Conservation (phyloP, 2,888 invertebrate genomes). For the Phengaris arion region DNA sequence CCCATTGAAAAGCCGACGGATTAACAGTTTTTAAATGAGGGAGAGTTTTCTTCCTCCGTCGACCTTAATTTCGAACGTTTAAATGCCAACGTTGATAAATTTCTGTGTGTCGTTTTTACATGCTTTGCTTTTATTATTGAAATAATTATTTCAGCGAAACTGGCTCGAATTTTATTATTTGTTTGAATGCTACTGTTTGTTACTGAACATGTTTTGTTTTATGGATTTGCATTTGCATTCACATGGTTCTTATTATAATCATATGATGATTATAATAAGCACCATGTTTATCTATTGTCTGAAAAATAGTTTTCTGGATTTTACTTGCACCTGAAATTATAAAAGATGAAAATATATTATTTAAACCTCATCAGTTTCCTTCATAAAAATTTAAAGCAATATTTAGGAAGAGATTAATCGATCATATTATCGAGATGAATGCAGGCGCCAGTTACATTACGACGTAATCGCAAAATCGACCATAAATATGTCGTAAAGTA, state of each 20-base stretch:
- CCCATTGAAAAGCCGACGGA: conserved; percentile 42
- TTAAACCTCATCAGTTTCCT: conserved; percentile 10
- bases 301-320: neutral
- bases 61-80: conserved; percentile 41
- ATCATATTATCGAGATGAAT: conserved; percentile 30
- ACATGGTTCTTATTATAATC: too few species aligned
- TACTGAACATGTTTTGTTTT: neutral
- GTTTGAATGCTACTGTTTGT: neutral
- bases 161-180: neutral
- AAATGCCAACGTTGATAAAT: conserved; percentile 26
- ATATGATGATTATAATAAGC: neutral
- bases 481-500: conserved; percentile 42
- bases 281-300: neutral
- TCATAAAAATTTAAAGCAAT: conserved; percentile 7
- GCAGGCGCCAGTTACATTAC: conserved; percentile 37
- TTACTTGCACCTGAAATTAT: too few species aligned
- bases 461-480: conserved; percentile 36
- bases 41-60: conserved; percentile 38
- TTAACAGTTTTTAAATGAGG: conserved; percentile 47
- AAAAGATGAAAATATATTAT: neutral
- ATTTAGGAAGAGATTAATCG: conserved; percentile 12
- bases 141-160: neutral
- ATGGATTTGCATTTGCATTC: neutral
- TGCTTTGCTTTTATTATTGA: conserved; percentile 3
- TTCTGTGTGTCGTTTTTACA: conserved; percentile 25